These are phyloP conservation scores for Scatophagus argus DNA, from an alignment of 2,113 vertebrate genomes.

Conservation along the genomic window DNA sequence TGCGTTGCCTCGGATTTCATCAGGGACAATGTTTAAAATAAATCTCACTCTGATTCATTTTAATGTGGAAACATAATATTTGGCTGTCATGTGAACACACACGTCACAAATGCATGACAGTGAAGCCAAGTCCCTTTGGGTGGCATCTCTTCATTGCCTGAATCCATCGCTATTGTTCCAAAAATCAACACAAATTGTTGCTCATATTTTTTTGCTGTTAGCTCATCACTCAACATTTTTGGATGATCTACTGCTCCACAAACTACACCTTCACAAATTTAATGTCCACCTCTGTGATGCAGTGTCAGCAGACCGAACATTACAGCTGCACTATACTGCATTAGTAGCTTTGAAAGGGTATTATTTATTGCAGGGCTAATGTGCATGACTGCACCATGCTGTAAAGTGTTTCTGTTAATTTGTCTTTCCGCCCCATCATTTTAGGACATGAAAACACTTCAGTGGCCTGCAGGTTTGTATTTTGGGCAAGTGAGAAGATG, in stretches of 20 bases:
- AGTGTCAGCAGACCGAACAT: neutral
- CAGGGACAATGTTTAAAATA: neutral
- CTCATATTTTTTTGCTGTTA: neutral
- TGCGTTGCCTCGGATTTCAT: conserved; percentile 1
- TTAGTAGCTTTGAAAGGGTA: neutral
- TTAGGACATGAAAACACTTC: neutral
- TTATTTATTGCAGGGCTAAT: conserved; percentile 4
- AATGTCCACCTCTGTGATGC: neutral
- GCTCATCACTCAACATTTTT: neutral
- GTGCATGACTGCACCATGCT: neutral
- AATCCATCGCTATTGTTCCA: neutral
- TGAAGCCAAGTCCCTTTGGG: neutral
- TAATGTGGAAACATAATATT: neutral
- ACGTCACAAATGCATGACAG: neutral
- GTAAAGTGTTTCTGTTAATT: conserved; percentile 4
- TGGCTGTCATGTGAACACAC: neutral
- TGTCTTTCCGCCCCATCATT: neutral
- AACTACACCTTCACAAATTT: neutral
- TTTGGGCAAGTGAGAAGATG: neutral
- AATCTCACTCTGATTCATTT: neutral
- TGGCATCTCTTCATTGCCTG: neutral
- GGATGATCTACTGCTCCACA: neutral
- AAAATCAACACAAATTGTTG: neutral
- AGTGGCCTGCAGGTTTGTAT: neutral
- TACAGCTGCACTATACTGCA: neutral